Percentiles rank a stretch among this genome's conserved stretches.
Evolutionary conservation across 2,888 invertebrate species (phyloP).

Genomic region (Ellobium chinense): DNA sequence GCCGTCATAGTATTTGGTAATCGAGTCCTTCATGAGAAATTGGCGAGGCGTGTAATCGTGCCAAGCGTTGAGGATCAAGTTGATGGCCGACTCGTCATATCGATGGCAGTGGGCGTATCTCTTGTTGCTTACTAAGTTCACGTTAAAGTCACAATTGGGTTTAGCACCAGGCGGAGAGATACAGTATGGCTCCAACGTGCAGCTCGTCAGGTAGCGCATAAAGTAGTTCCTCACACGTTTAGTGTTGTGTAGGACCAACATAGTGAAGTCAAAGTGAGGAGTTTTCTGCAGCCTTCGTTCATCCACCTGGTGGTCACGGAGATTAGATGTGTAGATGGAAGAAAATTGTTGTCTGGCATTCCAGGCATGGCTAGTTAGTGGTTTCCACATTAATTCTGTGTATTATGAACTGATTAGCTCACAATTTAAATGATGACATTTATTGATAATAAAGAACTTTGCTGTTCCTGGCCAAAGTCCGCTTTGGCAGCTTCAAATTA

Average conservation of each 20-base stretch:
- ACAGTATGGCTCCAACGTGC: conserved; percentile 75
- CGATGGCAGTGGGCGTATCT: conserved; percentile 73
- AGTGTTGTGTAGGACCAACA: conserved; percentile 75
- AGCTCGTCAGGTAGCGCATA: conserved; percentile 74
- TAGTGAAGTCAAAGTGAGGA: conserved; percentile 66
- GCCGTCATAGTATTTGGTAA: conserved; percentile 56
- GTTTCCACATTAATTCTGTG: no score
- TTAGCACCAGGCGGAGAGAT: conserved; percentile 70
- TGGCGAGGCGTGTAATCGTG: conserved; percentile 68
- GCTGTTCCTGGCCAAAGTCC: no score
- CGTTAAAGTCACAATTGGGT: conserved; percentile 60
- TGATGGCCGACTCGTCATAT: conserved; percentile 78
- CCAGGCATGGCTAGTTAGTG: no score
- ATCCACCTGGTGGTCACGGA: conserved; percentile 73
- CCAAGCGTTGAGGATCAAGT: conserved; percentile 76
- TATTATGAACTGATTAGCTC: no score
- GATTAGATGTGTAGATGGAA: conserved; percentile 70
- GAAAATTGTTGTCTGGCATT: no score
- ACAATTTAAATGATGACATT: no score
- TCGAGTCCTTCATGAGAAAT: conserved; percentile 55
- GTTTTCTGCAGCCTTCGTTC: conserved; percentile 59
- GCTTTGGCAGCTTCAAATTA: no score
- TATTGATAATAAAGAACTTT: no score
- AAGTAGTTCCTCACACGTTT: conserved; percentile 61
- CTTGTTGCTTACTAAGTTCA: conserved; percentile 52